Percentiles rank a stretch among this genome's conserved stretches.
phyloP scores from a whole-genome alignment of 2,888 invertebrate species.

The Philaethria dido region DNA sequence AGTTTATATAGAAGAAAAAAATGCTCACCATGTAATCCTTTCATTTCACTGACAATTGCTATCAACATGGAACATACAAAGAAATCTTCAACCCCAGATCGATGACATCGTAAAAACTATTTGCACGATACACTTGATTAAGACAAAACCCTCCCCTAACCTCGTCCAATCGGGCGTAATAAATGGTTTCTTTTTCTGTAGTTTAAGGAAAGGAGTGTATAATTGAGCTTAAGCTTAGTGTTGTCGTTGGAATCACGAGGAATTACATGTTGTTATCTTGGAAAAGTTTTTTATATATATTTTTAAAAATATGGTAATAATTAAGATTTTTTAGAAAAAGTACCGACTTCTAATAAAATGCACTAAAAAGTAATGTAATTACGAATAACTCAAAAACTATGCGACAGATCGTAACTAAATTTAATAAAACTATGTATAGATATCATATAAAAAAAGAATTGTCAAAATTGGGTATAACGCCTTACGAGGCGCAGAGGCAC shows the following conservation, averaged over 20 bases:
- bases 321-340: too few species aligned
- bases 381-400: too few species aligned
- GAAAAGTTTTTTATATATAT: too few species aligned
- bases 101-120: conserved; percentile 43
- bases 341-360: too few species aligned
- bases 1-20: neutral
- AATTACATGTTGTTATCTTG: neutral
- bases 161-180: conserved; percentile 35
- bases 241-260: too few species aligned
- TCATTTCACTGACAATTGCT: neutral
- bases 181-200: conserved; percentile 35
- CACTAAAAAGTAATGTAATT: too few species aligned
- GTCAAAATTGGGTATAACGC: too few species aligned
- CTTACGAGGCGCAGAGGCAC: too few species aligned
- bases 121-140: conserved; percentile 41
- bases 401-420: too few species aligned
- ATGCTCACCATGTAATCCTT: neutral
- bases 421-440: too few species aligned
- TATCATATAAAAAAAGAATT: too few species aligned
- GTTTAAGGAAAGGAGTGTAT: conserved; percentile 9
- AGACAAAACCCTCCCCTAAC: conserved; percentile 38
- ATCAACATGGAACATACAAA: neutral
- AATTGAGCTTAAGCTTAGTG: conserved; percentile 1
- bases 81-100: conserved; percentile 22
- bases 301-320: too few species aligned